Conservation (phyloP, 2,888 invertebrate species). For the Yponomeuta cagnagella region DNA sequence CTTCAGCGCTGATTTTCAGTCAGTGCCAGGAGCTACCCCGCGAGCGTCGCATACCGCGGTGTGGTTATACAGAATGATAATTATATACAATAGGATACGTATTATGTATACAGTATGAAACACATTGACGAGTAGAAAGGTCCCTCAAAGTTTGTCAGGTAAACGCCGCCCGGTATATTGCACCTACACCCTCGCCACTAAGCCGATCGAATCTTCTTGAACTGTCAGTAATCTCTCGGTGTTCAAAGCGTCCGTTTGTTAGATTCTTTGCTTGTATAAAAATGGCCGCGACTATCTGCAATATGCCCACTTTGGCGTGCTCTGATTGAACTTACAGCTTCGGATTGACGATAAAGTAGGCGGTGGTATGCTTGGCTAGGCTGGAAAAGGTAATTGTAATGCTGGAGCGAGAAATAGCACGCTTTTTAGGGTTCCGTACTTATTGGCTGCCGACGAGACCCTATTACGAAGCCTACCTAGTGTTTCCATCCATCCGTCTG, state of each 20-base stretch:
- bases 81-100: too few relatives aligned
- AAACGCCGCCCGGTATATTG: too few relatives aligned
- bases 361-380: neutral
- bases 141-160: too few relatives aligned
- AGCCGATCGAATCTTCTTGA: neutral
- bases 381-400: neutral
- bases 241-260: slow-evolving; percentile 7
- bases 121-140: too few relatives aligned
- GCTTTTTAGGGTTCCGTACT: neutral
- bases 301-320: neutral
- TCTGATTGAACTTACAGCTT: neutral
- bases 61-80: too few relatives aligned
- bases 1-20: too few relatives aligned
- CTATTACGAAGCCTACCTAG: neutral
- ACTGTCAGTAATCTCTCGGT: neutral
- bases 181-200: too few relatives aligned
- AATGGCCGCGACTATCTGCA: neutral
- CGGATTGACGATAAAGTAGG: neutral
- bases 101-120: too few relatives aligned
- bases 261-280: slow-evolving; percentile 1
- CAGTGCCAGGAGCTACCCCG: too few relatives aligned
- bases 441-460: neutral
- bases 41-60: too few relatives aligned
- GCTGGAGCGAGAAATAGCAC: neutral
- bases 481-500: too few relatives aligned